These are phyloP conservation scores for Macquaria australasica DNA, from an alignment of 2,113 vertebrate genomes.

Conservation along the genomic window DNA sequence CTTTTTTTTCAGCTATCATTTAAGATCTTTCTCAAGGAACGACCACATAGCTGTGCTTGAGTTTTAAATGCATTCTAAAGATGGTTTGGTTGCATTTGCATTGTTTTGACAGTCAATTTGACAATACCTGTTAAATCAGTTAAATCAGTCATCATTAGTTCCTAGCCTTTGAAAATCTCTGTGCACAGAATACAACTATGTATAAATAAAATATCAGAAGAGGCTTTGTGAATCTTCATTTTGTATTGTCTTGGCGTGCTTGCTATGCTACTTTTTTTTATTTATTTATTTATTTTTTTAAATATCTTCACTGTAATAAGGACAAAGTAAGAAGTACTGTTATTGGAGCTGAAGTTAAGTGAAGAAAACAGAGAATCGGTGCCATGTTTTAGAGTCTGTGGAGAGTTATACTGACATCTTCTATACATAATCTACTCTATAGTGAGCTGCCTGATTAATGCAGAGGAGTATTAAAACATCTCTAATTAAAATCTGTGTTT, in stretches of 20 bases:
- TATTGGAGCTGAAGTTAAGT: slow-evolving; percentile 22
- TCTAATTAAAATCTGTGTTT: slow-evolving; percentile 75
- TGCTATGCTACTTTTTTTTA: not conserved
- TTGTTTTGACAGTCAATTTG: not conserved
- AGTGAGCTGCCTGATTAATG: slow-evolving; percentile 59
- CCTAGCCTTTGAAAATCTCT: slow-evolving; percentile 25
- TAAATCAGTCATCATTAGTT: not conserved
- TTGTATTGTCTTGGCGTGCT: not conserved
- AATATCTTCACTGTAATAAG: slow-evolving; percentile 2
- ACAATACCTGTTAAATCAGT: not conserved
- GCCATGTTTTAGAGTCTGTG: slow-evolving; percentile 6
- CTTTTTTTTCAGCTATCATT: not conserved
- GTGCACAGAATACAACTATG: not conserved
- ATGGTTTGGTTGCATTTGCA: not conserved
- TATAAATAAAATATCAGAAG: slow-evolving; percentile 58
- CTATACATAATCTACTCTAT: slow-evolving; percentile 15
- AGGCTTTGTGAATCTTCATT: slow-evolving; percentile 27
- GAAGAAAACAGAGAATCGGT: slow-evolving; percentile 7
- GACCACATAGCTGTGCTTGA: not conserved
- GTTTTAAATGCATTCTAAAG: not conserved
- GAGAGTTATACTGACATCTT: slow-evolving; percentile 22
- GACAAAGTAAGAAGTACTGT: slow-evolving; percentile 28
- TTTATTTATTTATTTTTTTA: not conserved
- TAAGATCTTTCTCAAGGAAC: not conserved
- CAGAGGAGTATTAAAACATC: slow-evolving; percentile 59